Evolutionary conservation across 2,888 invertebrate genomes (phyloP), one percentile per base, ranked within the genome.

Genomic region (Lasioglossum lativentre): DNA sequence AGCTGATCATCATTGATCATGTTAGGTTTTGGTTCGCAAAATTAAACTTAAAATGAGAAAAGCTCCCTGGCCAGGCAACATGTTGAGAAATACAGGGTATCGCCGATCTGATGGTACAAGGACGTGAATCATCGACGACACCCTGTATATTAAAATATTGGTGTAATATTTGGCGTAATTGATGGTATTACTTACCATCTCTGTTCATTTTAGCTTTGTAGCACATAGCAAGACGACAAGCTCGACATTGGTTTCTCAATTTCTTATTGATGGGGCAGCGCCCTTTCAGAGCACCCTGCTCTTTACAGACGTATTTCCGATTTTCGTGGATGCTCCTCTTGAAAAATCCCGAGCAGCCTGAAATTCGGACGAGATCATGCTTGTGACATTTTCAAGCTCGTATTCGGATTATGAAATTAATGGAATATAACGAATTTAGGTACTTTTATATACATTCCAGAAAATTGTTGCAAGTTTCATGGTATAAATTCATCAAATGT

Each of bases 171-270:
- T 42, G 10, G 2, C 23, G 56, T 42, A 56, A 76, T 68, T 59
- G 56, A 56, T 56, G 38, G 71, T n/a, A 40, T 52, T 38, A 96
- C 98, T 97, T 95, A 99, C 99, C 99, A 96, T 99, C 99, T 96
- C 98, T 99, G 95, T 99, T 99, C 99, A 99, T 99, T 92, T 98
- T 97, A 79, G 98, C 98, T 95, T 98, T 98, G 95, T 99, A 99
- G 95, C 99, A 99, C 96, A 99, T 99, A 93, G 98, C 97, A 88
- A 99, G 97, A 82, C 99, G 96, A 95, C 99, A 99, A 89, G 99
- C 99, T 86, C 99, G 96, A 95, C 99, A 99, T 96, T 99, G 99
- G 96, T 99, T 99, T 85, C 99, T 96, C 95, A 99, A 99, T 0
- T 99, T 99, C 96, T 99, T 99, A 96, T 99, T 99, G 80, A 99